These are phyloP conservation scores for Nannoperca australis DNA, from an alignment of 2,797 vertebrate genomes.

Conservation along the genomic window DNA sequence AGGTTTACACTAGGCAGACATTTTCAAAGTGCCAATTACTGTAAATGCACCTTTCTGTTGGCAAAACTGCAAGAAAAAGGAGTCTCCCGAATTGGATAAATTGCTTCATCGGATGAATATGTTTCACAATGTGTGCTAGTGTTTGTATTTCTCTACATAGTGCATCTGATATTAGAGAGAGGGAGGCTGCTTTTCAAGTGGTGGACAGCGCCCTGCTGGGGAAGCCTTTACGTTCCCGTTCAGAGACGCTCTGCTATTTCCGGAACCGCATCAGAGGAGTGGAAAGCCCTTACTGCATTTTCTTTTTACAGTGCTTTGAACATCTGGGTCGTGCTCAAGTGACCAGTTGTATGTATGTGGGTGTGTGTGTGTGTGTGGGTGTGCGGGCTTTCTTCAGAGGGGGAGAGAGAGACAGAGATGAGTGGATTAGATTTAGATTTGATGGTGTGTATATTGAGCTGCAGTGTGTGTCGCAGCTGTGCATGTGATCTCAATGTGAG, in stretches of 20 bases:
- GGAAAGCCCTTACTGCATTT: slow-evolving; percentile 52
- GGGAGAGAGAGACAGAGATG: slow-evolving; percentile 23
- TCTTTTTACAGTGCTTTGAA: slow-evolving; percentile 62
- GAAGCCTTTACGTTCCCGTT: slow-evolving; percentile 40
- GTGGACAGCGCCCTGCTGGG: slow-evolving; percentile 39
- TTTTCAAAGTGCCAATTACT: background rate
- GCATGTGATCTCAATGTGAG: slow-evolving; percentile 33
- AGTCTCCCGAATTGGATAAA: background rate
- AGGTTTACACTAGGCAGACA: background rate
- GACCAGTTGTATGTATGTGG: slow-evolving; percentile 22
- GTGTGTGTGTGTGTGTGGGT: slow-evolving; percentile 8
- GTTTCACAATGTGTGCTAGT: background rate
- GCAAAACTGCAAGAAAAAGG: background rate
- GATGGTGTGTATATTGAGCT: slow-evolving; percentile 36
- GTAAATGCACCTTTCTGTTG: background rate
- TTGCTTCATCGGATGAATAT: background rate
- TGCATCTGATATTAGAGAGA: slow-evolving; percentile 20
- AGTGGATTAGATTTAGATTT: slow-evolving; percentile 51
- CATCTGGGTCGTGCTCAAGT: slow-evolving; percentile 62
- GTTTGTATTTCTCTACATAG: slow-evolving; percentile 12
- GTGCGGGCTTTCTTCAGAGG: slow-evolving; percentile 16
- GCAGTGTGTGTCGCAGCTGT: slow-evolving; percentile 45
- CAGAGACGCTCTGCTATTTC: slow-evolving; percentile 53
- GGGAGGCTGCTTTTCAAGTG: slow-evolving; percentile 35
- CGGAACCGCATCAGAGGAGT: slow-evolving; percentile 52